Evolutionary conservation across 1,140 invertebrate genomes (phyloP).

Genomic region (Lepidurus packardi): DNA sequence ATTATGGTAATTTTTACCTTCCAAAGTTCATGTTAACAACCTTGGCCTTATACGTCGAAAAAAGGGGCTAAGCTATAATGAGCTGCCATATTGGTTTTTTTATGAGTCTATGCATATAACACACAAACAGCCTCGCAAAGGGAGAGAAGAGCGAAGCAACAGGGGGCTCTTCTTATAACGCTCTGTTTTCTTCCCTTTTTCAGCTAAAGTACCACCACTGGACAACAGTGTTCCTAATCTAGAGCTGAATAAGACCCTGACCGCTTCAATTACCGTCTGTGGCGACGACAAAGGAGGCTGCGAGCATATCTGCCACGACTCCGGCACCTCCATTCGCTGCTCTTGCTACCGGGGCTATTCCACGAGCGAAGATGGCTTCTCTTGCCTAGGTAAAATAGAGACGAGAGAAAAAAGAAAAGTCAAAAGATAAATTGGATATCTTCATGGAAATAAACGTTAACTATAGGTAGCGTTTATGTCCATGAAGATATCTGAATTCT

Average conservation of each 20-base stretch:
- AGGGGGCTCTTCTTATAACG: not conserved
- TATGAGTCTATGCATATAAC: not conserved
- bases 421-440: not conserved
- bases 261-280: slow-evolving; percentile 37
- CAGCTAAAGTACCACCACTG: not conserved
- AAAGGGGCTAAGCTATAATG: slow-evolving; percentile 5
- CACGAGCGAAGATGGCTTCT: slow-evolving; percentile 37
- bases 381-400: slow-evolving; percentile 41
- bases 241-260: not conserved
- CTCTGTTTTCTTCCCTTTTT: not conserved
- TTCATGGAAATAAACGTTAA: not conserved
- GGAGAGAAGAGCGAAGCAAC: not conserved
- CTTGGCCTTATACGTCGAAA: slow-evolving; percentile 9
- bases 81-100: slow-evolving; percentile 23
- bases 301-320: slow-evolving; percentile 48
- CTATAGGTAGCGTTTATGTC: too few relatives aligned
- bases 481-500: too few relatives aligned
- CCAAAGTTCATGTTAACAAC: slow-evolving; percentile 1
- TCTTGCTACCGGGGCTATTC: slow-evolving; percentile 41
- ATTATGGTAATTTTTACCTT: slow-evolving; percentile 20
- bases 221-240: not conserved
- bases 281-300: slow-evolving; percentile 44
- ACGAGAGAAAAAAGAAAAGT: not conserved
- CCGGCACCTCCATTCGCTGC: slow-evolving; percentile 43
- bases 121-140: not conserved